Evolutionary conservation across 1,140 invertebrate species (phyloP).

Genomic region (Hyposmocoma kahamanoa): DNA sequence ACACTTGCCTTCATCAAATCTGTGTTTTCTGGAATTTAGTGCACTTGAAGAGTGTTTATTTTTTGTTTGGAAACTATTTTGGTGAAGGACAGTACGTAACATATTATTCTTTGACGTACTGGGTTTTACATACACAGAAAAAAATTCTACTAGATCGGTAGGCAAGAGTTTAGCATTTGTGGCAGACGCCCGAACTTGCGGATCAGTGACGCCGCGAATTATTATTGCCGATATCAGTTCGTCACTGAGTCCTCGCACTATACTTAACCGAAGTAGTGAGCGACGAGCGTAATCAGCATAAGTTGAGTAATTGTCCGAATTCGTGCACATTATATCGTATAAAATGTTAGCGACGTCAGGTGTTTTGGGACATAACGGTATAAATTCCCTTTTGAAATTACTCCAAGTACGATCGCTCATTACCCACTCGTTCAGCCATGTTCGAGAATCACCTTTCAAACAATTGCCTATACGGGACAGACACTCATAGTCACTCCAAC

Average conservation of each 20-base stretch:
- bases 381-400: constrained; percentile 18
- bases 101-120: too few species aligned
- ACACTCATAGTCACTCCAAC: constrained; percentile 12
- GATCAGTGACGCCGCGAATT: background rate
- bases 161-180: background rate
- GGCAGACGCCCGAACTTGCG: background rate
- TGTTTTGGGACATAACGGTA: constrained; percentile 9
- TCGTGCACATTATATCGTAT: background rate
- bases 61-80: too few species aligned
- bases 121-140: background rate
- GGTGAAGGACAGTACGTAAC: too few species aligned
- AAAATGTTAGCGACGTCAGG: constrained; percentile 4
- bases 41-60: too few species aligned
- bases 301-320: constrained; percentile 1
- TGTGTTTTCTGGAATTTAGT: background rate
- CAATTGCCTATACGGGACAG: constrained; percentile 12
- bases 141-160: background rate
- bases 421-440: constrained; percentile 17
- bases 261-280: background rate
- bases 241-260: constrained; percentile 1
- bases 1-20: background rate
- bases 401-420: constrained; percentile 14
- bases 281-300: constrained; percentile 8
- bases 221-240: background rate
- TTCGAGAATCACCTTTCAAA: constrained; percentile 13